phyloP scores from a whole-genome alignment of 1,140 invertebrate genomes.

The Rhagoletis zephyria region DNA sequence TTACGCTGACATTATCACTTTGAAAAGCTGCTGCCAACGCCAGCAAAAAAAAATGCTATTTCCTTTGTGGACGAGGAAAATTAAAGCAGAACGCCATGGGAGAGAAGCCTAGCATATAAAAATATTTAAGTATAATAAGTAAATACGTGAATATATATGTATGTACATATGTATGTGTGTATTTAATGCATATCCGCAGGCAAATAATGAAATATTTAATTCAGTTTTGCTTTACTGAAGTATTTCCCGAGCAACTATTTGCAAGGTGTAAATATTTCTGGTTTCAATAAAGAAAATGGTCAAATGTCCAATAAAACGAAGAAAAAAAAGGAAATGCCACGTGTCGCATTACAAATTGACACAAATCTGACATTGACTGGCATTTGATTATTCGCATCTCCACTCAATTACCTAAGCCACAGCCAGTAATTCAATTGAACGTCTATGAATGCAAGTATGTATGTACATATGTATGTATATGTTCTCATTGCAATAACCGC shows the following conservation, averaged over 20 bases:
- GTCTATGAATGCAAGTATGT: background rate
- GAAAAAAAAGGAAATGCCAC: background rate
- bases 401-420: constrained; percentile 47
- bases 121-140: too few species aligned
- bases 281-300: constrained; percentile 27
- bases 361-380: constrained; percentile 40
- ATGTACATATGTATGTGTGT: too few species aligned
- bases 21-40: background rate
- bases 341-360: constrained; percentile 41
- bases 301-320: constrained; percentile 41
- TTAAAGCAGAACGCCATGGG: background rate
- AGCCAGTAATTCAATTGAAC: constrained; percentile 26
- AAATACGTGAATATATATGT: background rate
- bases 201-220: too few species aligned
- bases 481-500: too few species aligned
- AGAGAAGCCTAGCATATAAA: too few species aligned
- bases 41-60: too few species aligned
- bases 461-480: too few species aligned
- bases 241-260: too few species aligned
- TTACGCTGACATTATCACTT: constrained; percentile 55
- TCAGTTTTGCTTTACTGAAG: too few species aligned
- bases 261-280: background rate
- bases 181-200: too few species aligned
- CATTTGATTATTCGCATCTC: background rate
- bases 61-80: background rate